Conservation (phyloP, 1,140 invertebrate species). For the Anoplolepis gracilipes region DNA sequence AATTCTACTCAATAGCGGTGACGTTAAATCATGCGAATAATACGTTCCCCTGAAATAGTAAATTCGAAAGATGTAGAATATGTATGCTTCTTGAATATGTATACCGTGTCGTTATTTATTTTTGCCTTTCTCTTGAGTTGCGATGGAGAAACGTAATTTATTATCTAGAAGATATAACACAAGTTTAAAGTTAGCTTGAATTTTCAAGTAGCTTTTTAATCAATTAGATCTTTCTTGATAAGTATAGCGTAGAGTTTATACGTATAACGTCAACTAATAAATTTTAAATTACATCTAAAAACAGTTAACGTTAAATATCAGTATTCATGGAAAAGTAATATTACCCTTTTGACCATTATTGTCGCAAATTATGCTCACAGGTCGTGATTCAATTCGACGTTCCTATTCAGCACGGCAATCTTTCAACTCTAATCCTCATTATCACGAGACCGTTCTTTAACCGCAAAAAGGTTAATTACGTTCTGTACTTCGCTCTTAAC, state of each 20-base stretch:
- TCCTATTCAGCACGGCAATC: slow-evolving; percentile 25
- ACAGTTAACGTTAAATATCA: background rate
- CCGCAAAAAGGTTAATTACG: slow-evolving; percentile 57
- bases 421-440: slow-evolving; percentile 56
- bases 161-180: background rate
- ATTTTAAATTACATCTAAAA: background rate
- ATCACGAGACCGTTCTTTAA: slow-evolving; percentile 37
- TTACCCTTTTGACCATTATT: slow-evolving; percentile 21
- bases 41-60: background rate
- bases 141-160: background rate
- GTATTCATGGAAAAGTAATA: background rate
- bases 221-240: background rate
- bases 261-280: slow-evolving; percentile 5
- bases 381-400: slow-evolving; percentile 45
- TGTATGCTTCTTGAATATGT: slow-evolving; percentile 20
- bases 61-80: background rate
- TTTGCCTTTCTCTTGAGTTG: background rate
- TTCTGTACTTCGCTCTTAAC: slow-evolving; percentile 50
- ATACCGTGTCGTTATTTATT: slow-evolving; percentile 47
- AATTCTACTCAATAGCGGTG: slow-evolving; percentile 46
- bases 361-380: background rate
- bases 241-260: background rate
- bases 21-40: slow-evolving; percentile 56
- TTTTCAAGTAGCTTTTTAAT: background rate
- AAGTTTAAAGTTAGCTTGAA: slow-evolving; percentile 5